These are phyloP conservation scores for Periparus ater DNA, from an alignment of 2,797 vertebrate genomes.

Conservation along the genomic window DNA sequence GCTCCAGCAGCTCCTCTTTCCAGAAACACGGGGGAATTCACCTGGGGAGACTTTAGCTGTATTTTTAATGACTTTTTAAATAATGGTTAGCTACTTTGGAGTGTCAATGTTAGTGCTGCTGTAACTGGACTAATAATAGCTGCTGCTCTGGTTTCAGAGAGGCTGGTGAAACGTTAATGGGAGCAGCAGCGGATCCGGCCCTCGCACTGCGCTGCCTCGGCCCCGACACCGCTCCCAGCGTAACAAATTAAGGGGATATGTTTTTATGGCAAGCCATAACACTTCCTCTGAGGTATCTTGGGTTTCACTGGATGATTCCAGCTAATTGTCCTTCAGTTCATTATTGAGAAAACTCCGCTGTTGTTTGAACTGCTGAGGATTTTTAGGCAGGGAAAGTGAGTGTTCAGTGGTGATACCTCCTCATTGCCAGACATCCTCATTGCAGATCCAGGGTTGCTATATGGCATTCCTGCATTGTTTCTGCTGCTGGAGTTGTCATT, in stretches of 20 bases:
- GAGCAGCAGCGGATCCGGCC: neutral
- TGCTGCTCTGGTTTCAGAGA: neutral
- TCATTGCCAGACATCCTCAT: neutral
- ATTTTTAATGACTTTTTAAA: neutral
- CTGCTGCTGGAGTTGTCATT: neutral
- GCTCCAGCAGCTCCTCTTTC: neutral
- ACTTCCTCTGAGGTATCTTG: neutral
- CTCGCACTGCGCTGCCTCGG: neutral
- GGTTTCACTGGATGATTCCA: neutral
- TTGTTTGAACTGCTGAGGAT: neutral
- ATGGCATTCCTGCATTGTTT: neutral
- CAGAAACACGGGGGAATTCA: neutral
- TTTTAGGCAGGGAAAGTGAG: neutral
- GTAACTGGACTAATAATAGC: neutral
- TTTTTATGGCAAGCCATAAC: neutral
- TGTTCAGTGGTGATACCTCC: neutral
- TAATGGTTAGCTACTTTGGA: neutral
- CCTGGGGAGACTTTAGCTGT: neutral
- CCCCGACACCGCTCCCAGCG: fast-evolving
- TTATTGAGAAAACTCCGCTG: neutral
- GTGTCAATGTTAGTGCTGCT: neutral
- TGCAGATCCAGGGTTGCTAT: neutral
- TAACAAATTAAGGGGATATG: neutral
- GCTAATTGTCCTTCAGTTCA: slow-evolving; percentile 17
- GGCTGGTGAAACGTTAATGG: neutral